phyloP scores from a whole-genome alignment of 2,113 vertebrate genomes.

The Ginglymostoma cirratum region DNA sequence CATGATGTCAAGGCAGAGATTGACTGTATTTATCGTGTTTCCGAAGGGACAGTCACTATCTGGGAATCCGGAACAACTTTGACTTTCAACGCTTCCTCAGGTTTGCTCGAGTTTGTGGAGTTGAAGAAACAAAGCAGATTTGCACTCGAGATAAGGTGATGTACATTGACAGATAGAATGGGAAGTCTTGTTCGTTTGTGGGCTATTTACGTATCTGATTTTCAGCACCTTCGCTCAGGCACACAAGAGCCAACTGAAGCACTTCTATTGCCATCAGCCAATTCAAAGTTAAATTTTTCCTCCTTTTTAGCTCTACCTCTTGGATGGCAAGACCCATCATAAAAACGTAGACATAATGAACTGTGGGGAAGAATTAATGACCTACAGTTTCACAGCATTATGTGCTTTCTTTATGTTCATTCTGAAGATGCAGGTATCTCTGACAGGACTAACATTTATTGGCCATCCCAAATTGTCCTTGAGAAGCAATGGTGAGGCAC shows the following conservation, averaged over 20 bases:
- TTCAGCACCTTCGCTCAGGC: not conserved
- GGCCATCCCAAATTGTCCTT: too few relatives aligned
- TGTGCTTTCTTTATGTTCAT: too few relatives aligned
- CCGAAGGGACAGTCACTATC: slow-evolving; percentile 81
- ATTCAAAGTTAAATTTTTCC: too few relatives aligned
- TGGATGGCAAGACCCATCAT: too few relatives aligned
- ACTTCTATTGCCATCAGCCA: too few relatives aligned
- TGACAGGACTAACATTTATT: too few relatives aligned
- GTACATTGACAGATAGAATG: not conserved
- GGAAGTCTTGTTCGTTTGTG: not conserved
- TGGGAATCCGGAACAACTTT: slow-evolving; percentile 90
- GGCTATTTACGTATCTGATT: not conserved
- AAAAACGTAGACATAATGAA: too few relatives aligned
- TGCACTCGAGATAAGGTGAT: slow-evolving; percentile 86
- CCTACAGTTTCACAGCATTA: too few relatives aligned
- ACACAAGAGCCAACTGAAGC: not conserved
- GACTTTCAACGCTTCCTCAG: slow-evolving; percentile 77
- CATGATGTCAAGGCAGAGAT: not conserved
- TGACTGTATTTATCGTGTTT: not conserved
- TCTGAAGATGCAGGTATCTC: too few relatives aligned
- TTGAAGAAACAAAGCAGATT: slow-evolving; percentile 64
- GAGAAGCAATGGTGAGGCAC: too few relatives aligned
- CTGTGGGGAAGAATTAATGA: too few relatives aligned
- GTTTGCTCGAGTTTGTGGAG: slow-evolving; percentile 83
- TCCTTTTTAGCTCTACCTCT: too few relatives aligned